Conservation (phyloP, 2,113 vertebrate species). For the Brienomyrus brachyistius region DNA sequence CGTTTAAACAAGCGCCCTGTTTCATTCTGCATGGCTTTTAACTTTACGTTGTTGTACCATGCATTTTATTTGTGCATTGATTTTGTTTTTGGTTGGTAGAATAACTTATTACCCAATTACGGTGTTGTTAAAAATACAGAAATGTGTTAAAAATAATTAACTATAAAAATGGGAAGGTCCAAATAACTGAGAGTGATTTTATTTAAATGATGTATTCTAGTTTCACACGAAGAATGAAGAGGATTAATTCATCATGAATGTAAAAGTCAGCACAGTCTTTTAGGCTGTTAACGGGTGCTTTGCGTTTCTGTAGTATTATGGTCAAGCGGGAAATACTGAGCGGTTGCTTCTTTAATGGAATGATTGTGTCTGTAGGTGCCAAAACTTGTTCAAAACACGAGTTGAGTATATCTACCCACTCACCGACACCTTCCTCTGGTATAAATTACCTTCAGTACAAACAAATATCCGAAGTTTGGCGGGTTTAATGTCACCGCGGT, state of each 20-base stretch:
- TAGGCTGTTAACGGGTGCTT: background rate
- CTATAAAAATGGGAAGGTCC: background rate
- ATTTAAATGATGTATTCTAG: background rate
- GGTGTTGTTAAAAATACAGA: background rate
- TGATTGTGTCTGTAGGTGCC: background rate
- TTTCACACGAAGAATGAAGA: background rate
- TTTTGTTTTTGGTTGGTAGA: background rate
- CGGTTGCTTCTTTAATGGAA: background rate
- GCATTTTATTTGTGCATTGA: background rate
- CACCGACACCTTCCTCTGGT: background rate
- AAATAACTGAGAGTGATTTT: background rate
- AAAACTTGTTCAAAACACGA: background rate
- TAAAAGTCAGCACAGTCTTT: background rate
- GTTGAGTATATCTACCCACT: background rate
- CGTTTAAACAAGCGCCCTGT: slow-evolving; percentile 35
- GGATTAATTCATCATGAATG: background rate
- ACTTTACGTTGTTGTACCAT: background rate
- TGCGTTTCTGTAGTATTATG: background rate
- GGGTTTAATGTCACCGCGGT: background rate
- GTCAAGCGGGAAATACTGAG: background rate
- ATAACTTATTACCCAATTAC: background rate
- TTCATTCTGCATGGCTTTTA: background rate
- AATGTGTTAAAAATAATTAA: background rate
- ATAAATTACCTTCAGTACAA: background rate
- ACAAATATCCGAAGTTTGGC: background rate